phyloP scores from a whole-genome alignment of 2,113 vertebrate species.

The Sinosuthora webbiana region DNA sequence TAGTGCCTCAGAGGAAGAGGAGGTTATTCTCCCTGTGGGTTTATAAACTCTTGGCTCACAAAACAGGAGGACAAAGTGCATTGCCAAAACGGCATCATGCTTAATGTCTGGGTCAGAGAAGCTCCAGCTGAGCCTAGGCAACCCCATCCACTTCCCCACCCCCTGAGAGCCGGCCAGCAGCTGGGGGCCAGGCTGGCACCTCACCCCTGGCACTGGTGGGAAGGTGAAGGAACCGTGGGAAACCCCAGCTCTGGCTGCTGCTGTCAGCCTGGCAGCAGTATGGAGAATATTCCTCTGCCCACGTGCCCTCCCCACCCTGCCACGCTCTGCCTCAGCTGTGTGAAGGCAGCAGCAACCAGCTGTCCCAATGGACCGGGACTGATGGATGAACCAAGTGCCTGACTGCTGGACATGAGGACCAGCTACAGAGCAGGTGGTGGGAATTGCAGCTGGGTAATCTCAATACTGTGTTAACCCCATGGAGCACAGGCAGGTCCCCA shows the following conservation, averaged over 20 bases:
- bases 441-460: not conserved
- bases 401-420: not conserved
- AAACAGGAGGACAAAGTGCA: not conserved
- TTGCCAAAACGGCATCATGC: not conserved
- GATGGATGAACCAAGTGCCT: not conserved
- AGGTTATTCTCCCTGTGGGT: not conserved
- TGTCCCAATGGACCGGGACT: fast-evolving
- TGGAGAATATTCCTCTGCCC: not conserved
- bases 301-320: not conserved
- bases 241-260: not conserved
- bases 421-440: not conserved
- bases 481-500: fast-evolving
- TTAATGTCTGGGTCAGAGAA: not conserved
- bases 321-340: not conserved
- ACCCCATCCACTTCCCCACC: not conserved
- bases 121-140: not conserved
- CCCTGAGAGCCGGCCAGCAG: not conserved
- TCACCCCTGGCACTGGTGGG: not conserved
- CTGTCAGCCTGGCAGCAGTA: not conserved
- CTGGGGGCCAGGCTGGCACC: not conserved
- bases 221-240: not conserved
- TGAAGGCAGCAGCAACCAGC: not conserved
- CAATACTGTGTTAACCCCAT: fast-evolving
- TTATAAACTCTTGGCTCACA: not conserved
- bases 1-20: not conserved